Conservation (phyloP, 1,140 invertebrate genomes). For the Tetraneura akinire region DNA sequence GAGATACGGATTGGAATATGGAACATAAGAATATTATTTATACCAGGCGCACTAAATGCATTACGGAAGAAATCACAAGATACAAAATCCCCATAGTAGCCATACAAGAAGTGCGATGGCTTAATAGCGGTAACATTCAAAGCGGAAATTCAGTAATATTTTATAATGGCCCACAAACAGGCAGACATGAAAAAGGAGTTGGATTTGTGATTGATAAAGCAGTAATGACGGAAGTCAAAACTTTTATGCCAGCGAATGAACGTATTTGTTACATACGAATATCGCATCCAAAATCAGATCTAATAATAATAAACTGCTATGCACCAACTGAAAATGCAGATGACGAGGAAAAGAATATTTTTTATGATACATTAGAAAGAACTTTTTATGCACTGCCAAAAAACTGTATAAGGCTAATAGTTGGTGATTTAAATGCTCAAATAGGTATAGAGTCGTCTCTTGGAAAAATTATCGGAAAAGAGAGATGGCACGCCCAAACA, state of each 20-base stretch:
- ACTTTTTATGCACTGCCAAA: background rate
- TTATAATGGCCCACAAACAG: constrained; percentile 27
- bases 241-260: constrained; percentile 48
- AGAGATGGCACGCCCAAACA: background rate
- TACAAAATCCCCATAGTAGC: constrained; percentile 53
- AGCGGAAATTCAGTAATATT: constrained; percentile 33
- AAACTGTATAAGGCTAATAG: background rate
- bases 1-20: constrained; percentile 50
- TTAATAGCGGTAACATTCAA: constrained; percentile 9
- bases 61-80: constrained; percentile 50
- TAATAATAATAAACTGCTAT: constrained; percentile 49
- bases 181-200: constrained; percentile 41
- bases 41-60: constrained; percentile 37
- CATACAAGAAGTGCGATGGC: constrained; percentile 52
- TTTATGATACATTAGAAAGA: background rate
- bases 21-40: constrained; percentile 51
- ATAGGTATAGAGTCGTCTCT: background rate
- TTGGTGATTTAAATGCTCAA: constrained; percentile 2
- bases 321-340: constrained; percentile 4
- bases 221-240: constrained; percentile 24
- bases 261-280: constrained; percentile 50
- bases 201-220: constrained; percentile 46
- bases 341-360: constrained; percentile 6
- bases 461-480: background rate
- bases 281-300: background rate